Conservation (phyloP, 2,888 invertebrate genomes). For the Hirtodrosophila trivittata region DNA sequence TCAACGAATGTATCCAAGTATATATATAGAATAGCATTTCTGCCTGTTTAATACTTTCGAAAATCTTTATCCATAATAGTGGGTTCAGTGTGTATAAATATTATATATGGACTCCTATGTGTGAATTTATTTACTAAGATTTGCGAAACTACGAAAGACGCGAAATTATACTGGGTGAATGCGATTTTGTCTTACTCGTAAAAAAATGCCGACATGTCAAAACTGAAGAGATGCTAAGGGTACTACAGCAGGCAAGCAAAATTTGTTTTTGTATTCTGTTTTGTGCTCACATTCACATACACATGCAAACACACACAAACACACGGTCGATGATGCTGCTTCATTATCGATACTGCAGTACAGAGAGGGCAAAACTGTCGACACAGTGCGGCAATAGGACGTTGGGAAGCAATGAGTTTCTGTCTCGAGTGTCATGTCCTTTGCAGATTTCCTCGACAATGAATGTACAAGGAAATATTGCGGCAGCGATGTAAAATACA, state of each 20-base stretch:
- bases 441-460: conserved; percentile 67
- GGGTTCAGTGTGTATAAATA: no score
- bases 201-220: conserved; percentile 51
- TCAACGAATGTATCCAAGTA: no score
- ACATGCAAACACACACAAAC: neutral
- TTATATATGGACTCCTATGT: no score
- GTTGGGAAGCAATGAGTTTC: conserved; percentile 37
- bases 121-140: conserved; percentile 1
- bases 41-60: no score
- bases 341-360: conserved; percentile 36
- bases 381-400: conserved; percentile 34
- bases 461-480: conserved; percentile 53
- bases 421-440: conserved; percentile 69
- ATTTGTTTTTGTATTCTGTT: conserved; percentile 8
- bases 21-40: no score
- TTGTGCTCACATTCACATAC: neutral
- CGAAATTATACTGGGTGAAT: conserved; percentile 64
- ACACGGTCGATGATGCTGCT: conserved; percentile 28
- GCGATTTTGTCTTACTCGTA: conserved; percentile 53
- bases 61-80: no score
- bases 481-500: conserved; percentile 60
- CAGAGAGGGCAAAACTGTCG: neutral
- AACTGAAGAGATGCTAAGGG: conserved; percentile 41
- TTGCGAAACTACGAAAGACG: conserved; percentile 45
- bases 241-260: conserved; percentile 25